Evolutionary conservation across 2,888 invertebrate species (phyloP), one percentile per base, ranked within the genome.

Genomic region (Ormia ochracea): DNA sequence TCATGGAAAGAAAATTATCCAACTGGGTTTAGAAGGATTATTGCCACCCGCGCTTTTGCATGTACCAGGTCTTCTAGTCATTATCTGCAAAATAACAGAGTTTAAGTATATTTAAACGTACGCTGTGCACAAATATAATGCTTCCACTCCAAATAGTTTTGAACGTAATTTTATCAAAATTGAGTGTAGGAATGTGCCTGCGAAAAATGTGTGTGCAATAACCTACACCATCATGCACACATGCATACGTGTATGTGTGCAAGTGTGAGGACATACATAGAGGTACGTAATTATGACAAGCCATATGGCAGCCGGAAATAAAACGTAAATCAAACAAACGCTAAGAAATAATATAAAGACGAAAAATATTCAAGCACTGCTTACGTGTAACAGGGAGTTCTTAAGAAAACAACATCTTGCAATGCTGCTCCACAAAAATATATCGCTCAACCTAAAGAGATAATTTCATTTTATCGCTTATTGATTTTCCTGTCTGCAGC

Each of bases 291-390:
- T 17, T 65, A 66, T 48, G 73, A 59, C 26, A 82, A 52, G 82
- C 84, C 87, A 86, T 84, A 86, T 87, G 86, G 85, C 86, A 85
- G 83, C 83, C 83, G 87, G 88, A 87, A 87, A 86, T 87, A 85
- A 86, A 85, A 85, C 86, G 83, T 86, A 87, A 87, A 87, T 87
- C 86, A 86, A 85, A 87, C 85, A 85, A 84, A 84, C 38, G 48
- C 28, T 38, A 69, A 68, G 38, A 82, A 73, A 54, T 28, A 17
- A n/a, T 41, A 43, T 14, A 19, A 65, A 63, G n/a, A 38, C 6
- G 48, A 23, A 50, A 48, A n/a, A 45, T 17, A 9, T 21, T 6
- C 17, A 41, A 41, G 14, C 14, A 33, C 10, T 21, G 31, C 23
- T 59, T 21, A 66, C 41, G 38, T 66, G 58, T 23, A 45, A 9